Conservation (phyloP, 2,797 vertebrate species). For the Adrianichthys oophorus region DNA sequence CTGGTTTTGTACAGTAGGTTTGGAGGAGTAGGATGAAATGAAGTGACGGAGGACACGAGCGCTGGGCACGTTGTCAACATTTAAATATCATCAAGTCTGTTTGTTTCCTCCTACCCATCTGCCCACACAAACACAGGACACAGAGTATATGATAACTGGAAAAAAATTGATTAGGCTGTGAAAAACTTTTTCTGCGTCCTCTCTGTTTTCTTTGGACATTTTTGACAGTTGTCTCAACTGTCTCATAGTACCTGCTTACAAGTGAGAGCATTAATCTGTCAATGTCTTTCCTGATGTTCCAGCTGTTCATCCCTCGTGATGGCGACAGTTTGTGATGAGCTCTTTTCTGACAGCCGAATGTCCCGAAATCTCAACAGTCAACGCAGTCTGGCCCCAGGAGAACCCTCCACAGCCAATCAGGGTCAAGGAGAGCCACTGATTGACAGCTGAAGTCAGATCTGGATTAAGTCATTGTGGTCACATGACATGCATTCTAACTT, state of each 20-base stretch:
- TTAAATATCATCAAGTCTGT: slow-evolving; percentile 62
- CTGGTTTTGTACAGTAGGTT: slow-evolving; percentile 52
- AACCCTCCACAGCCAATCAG: slow-evolving; percentile 53
- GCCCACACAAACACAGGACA: slow-evolving; percentile 52
- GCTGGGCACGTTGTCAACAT: slow-evolving; percentile 66
- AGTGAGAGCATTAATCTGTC: slow-evolving; percentile 54
- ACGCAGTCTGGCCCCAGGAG: slow-evolving; percentile 54
- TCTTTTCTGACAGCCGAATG: slow-evolving; percentile 65
- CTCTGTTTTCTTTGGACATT: slow-evolving; percentile 24
- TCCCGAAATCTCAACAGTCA: slow-evolving; percentile 33
- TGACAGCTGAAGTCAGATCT: slow-evolving; percentile 63
- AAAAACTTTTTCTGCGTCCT: slow-evolving; percentile 21
- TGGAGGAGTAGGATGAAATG: slow-evolving; percentile 63
- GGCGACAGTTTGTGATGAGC: slow-evolving; percentile 45
- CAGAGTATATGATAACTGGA: slow-evolving; percentile 39
- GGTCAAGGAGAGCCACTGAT: slow-evolving; percentile 71
- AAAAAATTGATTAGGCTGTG: slow-evolving; percentile 29
- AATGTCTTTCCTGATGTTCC: slow-evolving; percentile 62
- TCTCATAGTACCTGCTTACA: slow-evolving; percentile 45
- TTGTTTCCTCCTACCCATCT: slow-evolving; percentile 48
- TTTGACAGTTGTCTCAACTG: slow-evolving; percentile 47
- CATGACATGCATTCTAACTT: slow-evolving; percentile 56
- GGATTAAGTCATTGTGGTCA: slow-evolving; percentile 56
- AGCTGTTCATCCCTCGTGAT: slow-evolving; percentile 56
- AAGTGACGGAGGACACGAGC: slow-evolving; percentile 55